Evolutionary conservation across 1,140 invertebrate species (phyloP).

Genomic region (Plodia interpunctella): DNA sequence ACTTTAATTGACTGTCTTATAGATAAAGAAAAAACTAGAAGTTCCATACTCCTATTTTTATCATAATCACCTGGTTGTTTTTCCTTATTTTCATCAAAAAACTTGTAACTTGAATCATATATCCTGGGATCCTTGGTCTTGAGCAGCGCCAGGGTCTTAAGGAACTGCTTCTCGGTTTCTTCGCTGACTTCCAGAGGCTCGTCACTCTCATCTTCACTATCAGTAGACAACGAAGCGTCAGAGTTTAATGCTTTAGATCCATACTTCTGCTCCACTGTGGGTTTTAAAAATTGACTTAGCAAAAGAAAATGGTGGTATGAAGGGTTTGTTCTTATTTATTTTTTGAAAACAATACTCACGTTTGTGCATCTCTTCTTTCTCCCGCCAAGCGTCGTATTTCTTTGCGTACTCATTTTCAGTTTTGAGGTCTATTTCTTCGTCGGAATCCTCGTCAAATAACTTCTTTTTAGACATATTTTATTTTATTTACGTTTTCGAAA

Average conservation of each 20-base stretch:
- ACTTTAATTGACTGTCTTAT: too few relatives aligned
- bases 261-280: constrained; percentile 69
- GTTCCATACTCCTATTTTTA: too few relatives aligned
- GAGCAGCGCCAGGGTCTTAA: constrained; percentile 88
- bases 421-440: constrained; percentile 77
- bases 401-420: constrained; percentile 89
- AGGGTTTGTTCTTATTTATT: not conserved
- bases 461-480: constrained; percentile 50
- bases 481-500: not conserved
- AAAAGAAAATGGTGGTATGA: too few relatives aligned
- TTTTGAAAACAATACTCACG: constrained; percentile 76
- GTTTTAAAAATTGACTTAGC: not conserved
- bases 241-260: constrained; percentile 45
- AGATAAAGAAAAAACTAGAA: too few relatives aligned
- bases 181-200: constrained; percentile 54
- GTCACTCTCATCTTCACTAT: constrained; percentile 67
- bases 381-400: constrained; percentile 87
- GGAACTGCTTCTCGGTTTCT: constrained; percentile 90
- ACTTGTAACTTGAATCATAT: constrained; percentile 86
- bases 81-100: constrained; percentile 80
- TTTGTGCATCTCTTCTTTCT: constrained; percentile 91
- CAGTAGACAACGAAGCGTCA: constrained; percentile 38
- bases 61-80: constrained; percentile 54
- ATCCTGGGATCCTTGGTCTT: constrained; percentile 94
- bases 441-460: constrained; percentile 63